Percentiles rank a stretch among this genome's conserved stretches.
Evolutionary conservation across 2,113 vertebrate genomes (phyloP).

Genomic region (Ophthalmotilapia sp.): DNA sequence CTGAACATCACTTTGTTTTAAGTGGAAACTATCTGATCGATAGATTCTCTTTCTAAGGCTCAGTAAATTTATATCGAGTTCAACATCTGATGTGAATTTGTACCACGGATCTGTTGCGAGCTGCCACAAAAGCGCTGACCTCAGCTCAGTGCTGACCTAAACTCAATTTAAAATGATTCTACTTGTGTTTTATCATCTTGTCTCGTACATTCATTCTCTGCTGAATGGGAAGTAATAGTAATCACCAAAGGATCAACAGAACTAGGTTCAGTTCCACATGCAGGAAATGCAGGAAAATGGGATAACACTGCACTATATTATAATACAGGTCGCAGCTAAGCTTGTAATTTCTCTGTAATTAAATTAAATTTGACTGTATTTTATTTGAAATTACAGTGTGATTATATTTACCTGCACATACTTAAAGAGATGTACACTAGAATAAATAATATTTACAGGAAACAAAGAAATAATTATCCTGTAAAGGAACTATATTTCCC

Average conservation of each 20-base stretch:
- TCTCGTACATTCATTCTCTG: background rate
- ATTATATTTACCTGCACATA: background rate
- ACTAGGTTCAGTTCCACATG: background rate
- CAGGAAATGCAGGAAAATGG: background rate
- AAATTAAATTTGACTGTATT: accelerated
- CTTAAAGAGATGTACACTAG: background rate
- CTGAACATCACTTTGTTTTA: background rate
- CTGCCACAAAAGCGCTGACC: background rate
- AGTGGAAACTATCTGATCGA: background rate
- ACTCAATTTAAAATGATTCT: background rate
- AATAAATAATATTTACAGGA: background rate
- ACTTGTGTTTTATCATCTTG: background rate
- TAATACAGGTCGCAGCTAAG: background rate
- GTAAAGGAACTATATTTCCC: background rate
- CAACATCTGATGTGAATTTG: background rate
- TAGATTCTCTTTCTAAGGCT: background rate
- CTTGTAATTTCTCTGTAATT: background rate
- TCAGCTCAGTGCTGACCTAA: background rate
- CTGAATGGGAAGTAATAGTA: background rate
- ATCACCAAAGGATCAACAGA: background rate
- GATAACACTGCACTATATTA: background rate
- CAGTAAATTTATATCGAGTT: background rate
- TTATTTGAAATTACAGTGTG: background rate
- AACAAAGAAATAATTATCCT: background rate
- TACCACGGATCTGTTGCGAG: background rate